Base-by-base conservation (phyloP, 2,888 invertebrate species). In the Rapana venosa region DNA sequence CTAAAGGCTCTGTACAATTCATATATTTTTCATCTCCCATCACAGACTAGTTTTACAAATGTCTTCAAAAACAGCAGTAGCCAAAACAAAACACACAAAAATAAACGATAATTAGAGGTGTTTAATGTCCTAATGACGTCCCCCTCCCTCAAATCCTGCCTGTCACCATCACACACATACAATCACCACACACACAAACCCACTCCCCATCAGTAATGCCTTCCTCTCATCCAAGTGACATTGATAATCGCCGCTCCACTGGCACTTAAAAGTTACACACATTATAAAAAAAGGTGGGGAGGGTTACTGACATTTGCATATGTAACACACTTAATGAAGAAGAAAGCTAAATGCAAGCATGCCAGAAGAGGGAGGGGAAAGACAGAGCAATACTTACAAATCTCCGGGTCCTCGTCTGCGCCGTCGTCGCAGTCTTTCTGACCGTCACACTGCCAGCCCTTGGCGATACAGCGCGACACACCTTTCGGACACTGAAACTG, bases 391-490 rank as follows among this genome's bases (percentile, higher is more conserved):
- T 17, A 85, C 91, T 91, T 85, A 90, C 90, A 91, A 32, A 86
- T 87, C 30, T 81, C 90, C 0, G 90, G 86, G 6, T 84, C 87
- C 79, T 94, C 94, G 90, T 95, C 95, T 5, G 93, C 92, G 11
- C 91, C 91, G 58, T 93, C 92, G 20, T 91, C 90, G 88, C 95
- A 95, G 91, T 95, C 95, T 11, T 93, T 97, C 93, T 98, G 98
- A 0, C 97, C 97, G 96, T 98, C 98, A 96, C 98, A 98, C 88
- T 97, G 97, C 98, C 98, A 98, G 58, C 97, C 93, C 85, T 94
- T 91, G 4, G 96, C 96, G 93, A 98, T 97, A 95, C 98, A 98
- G 91, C 98, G 97, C 1, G 79, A 66, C 35, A 58, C 70, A 0
- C 98, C 92, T 0, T 97, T 97, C 87, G 96, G 96, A 95, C 98